Percentiles rank a stretch among this genome's conserved stretches.
Evolutionary conservation across 2,888 invertebrate genomes (phyloP).

Genomic region (Caenorhabditis angaria): DNA sequence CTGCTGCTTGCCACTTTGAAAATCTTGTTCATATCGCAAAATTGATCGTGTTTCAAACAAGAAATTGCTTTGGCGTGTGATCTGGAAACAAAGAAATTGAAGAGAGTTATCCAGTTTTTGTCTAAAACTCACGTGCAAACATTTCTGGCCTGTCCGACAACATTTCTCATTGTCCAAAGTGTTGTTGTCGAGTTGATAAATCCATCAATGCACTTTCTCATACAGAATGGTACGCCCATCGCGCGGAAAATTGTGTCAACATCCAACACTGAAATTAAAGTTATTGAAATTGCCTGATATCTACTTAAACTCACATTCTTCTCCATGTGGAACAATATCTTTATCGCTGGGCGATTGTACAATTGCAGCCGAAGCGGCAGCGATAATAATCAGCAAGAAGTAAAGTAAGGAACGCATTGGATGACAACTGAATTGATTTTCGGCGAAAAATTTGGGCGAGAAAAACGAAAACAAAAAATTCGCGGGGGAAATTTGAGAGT

Average conservation of each 20-base stretch:
- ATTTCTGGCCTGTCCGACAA: slow-evolving; percentile 33
- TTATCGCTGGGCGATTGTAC: slow-evolving; percentile 13
- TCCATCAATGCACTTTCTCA: slow-evolving; percentile 50
- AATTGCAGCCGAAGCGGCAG: not conserved
- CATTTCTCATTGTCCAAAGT: slow-evolving; percentile 47
- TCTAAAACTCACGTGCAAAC: slow-evolving; percentile 28
- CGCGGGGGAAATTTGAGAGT: no score
- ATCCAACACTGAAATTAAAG: slow-evolving; percentile 38
- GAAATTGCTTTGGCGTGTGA: slow-evolving; percentile 37
- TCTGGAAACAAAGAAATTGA: slow-evolving; percentile 5
- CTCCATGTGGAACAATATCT: slow-evolving; percentile 19
- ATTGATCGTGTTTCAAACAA: slow-evolving; percentile 37
- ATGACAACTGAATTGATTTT: no score
- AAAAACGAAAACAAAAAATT: no score
- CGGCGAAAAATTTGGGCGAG: no score
- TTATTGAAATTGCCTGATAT: no score
- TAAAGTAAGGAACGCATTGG: not conserved
- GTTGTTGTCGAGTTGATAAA: slow-evolving; percentile 44
- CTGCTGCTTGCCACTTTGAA: slow-evolving; percentile 42
- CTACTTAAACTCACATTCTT: slow-evolving; percentile 19
- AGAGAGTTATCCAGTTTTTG: no score
- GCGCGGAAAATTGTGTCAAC: slow-evolving; percentile 51
- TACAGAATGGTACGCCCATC: slow-evolving; percentile 45
- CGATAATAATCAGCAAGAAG: not conserved
- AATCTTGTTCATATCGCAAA: slow-evolving; percentile 41